phyloP scores from a whole-genome alignment of 2,797 vertebrate species.

The Enteromius treurensis region DNA sequence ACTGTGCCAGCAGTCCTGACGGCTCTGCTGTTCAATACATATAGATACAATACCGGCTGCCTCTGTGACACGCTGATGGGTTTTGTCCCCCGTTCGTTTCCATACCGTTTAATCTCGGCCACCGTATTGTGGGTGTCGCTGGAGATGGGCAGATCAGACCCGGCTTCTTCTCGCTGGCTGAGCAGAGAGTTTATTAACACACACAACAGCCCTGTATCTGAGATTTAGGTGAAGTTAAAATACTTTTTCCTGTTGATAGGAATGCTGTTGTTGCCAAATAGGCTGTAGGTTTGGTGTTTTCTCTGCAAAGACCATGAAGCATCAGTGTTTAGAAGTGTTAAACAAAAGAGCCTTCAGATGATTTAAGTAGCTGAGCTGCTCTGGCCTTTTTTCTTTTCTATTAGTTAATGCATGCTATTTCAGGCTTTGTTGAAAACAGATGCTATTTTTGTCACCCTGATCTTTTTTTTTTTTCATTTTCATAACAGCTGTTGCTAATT shows the following conservation, averaged over 20 bases:
- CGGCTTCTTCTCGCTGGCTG: constrained; percentile 35
- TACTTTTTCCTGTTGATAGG: background rate
- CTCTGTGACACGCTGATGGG: constrained; percentile 80
- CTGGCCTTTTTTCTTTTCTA: constrained; percentile 1
- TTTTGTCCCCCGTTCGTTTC: constrained; percentile 78
- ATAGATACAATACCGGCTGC: constrained; percentile 81
- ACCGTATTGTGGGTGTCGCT: constrained; percentile 73
- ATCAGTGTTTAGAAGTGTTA: background rate
- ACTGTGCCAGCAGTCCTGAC: constrained; percentile 80
- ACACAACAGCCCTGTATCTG: constrained; percentile 27
- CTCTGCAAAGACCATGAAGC: background rate
- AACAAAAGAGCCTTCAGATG: background rate
- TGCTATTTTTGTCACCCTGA: constrained; percentile 12
- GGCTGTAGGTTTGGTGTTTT: background rate
- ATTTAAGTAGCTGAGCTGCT: background rate
- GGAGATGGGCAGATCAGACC: constrained; percentile 55
- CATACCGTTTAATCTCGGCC: constrained; percentile 76
- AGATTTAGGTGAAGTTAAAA: constrained; percentile 41
- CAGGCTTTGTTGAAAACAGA: constrained; percentile 10
- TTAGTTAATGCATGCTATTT: constrained; percentile 13
- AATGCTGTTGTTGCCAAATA: background rate
- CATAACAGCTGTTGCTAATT: constrained; percentile 19
- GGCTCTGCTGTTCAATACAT: constrained; percentile 83
- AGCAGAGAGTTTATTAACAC: constrained; percentile 48
- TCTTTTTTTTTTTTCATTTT: background rate